phyloP scores from a whole-genome alignment of 23 tunicate species.

The Trididemnum clinides region DNA sequence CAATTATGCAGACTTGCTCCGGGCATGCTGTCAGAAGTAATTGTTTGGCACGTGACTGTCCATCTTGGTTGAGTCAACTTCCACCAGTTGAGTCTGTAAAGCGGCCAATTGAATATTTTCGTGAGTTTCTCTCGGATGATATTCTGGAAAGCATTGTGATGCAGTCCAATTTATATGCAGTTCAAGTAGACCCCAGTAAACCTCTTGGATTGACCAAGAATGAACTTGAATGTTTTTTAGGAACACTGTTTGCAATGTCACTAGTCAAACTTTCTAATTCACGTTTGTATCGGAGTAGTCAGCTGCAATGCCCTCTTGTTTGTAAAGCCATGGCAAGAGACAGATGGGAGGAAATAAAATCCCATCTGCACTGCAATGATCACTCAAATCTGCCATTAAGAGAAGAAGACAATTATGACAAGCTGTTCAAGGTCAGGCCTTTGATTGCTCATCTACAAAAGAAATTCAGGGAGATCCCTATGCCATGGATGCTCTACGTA shows the following conservation, averaged over 20 bases:
- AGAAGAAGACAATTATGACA: not conserved
- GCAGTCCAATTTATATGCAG: slow-evolving; percentile 8
- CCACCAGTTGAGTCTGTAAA: not conserved
- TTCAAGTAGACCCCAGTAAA: not conserved
- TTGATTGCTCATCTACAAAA: not conserved
- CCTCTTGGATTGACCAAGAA: not conserved
- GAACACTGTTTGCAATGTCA: not conserved
- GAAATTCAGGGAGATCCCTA: not conserved
- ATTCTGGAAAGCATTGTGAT: not conserved
- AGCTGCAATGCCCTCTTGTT: not conserved
- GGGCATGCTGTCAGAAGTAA: not conserved
- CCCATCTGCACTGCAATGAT: not conserved
- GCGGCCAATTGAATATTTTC: not conserved
- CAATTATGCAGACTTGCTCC: not conserved
- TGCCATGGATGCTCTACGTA: not conserved
- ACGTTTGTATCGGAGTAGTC: not conserved
- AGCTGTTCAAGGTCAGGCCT: slow-evolving; percentile 4
- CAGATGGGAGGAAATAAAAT: not conserved
- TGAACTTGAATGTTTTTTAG: slow-evolving; percentile 9
- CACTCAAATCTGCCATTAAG: not conserved
- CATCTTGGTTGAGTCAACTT: not conserved
- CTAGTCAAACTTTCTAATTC: not conserved
- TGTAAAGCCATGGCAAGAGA: not conserved
- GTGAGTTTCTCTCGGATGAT: not conserved
- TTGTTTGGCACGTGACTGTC: not conserved